Conservation (phyloP, 2,113 vertebrate species). For the Harpagus bidentatus region DNA sequence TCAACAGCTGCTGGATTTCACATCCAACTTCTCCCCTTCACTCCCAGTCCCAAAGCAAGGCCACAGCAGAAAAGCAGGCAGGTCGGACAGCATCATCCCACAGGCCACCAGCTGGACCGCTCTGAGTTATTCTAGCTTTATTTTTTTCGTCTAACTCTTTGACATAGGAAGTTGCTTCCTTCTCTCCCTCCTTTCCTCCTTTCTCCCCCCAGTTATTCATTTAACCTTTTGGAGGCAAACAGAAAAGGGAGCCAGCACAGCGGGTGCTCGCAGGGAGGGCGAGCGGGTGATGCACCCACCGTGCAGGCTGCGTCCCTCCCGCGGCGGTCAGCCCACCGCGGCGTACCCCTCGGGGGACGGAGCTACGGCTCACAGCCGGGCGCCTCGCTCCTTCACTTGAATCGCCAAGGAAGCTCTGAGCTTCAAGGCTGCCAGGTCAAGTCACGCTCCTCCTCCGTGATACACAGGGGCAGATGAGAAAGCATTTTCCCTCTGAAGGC, state of each 20-base stretch:
- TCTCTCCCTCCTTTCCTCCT: not conserved
- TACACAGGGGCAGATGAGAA: not conserved
- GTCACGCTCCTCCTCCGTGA: not conserved
- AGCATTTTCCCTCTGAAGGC: not conserved
- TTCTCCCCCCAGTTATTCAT: not conserved
- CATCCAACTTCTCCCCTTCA: not conserved
- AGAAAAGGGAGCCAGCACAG: not conserved
- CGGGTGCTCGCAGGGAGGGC: accelerated
- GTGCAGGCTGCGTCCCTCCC: not conserved
- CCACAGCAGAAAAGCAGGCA: not conserved
- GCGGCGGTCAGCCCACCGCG: not conserved
- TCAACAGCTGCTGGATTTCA: conserved; percentile 11
- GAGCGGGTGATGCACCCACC: not conserved
- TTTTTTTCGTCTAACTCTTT: not conserved
- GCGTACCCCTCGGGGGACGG: accelerated
- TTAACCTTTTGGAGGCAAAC: not conserved
- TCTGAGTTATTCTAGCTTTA: not conserved
- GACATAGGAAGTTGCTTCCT: not conserved
- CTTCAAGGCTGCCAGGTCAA: not conserved
- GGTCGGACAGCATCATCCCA: not conserved
- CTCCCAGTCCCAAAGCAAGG: not conserved
- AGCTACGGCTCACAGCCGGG: not conserved
- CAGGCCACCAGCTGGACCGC: not conserved
- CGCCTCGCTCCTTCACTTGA: not conserved
- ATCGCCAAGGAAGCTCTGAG: not conserved